A percentile compares a stretch with the other conserved stretches of the same genome.
These are phyloP conservation scores for Coranthus polyacanthus DNA, from an alignment of 2,797 vertebrate species.

Conservation along the genomic window DNA sequence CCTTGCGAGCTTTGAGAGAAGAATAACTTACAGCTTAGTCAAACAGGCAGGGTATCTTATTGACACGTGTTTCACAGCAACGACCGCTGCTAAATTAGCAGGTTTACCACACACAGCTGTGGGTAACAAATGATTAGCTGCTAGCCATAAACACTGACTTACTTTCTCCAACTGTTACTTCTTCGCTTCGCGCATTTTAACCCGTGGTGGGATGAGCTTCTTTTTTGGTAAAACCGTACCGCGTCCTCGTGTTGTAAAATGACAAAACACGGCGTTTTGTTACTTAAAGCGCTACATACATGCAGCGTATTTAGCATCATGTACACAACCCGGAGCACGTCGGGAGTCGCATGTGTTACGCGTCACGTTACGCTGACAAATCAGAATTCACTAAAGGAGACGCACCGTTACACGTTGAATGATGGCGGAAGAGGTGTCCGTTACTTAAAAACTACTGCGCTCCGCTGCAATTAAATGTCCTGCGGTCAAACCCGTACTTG, in stretches of 20 bases:
- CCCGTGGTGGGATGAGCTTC: not conserved
- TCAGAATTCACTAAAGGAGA: conserved; percentile 10
- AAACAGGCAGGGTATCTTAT: not conserved
- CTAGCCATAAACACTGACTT: not conserved
- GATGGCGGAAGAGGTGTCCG: too few species aligned
- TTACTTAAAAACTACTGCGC: too few species aligned
- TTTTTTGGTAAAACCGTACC: too few species aligned
- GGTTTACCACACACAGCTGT: conserved; percentile 20
- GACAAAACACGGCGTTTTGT: fast-evolving
- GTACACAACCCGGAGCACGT: not conserved
- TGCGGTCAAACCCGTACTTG: too few species aligned
- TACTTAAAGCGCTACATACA: not conserved
- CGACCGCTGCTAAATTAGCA: not conserved
- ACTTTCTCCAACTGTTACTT: conserved; percentile 26
- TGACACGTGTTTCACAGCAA: conserved; percentile 34
- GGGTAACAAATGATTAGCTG: not conserved
- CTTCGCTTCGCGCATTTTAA: not conserved
- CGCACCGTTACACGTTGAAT: not conserved
- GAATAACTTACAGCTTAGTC: not conserved
- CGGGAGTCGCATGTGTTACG: conserved; percentile 46
- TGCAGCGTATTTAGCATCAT: conserved; percentile 7
- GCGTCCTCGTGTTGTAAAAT: fast-evolving
- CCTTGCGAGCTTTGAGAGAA: not conserved
- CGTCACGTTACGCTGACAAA: conserved; percentile 45
- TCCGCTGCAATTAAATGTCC: too few species aligned